Conservation (phyloP, 2,888 invertebrate species). For the Trachelus troglodyta region DNA sequence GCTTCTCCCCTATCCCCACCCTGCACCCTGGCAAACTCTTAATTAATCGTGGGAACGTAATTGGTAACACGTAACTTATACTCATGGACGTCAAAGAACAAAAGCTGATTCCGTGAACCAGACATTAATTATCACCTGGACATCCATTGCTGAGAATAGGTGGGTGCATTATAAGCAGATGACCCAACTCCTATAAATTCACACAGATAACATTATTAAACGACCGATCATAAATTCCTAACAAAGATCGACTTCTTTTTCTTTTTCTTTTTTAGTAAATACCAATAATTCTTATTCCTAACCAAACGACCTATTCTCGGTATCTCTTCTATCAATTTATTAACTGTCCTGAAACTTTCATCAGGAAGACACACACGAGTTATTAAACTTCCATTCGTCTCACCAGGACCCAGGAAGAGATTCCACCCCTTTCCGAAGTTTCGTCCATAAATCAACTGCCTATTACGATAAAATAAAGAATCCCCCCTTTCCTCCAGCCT, state of each 20-base stretch:
- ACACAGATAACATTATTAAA: neutral
- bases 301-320: neutral
- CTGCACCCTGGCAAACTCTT: constrained; percentile 11
- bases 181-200: neutral
- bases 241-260: neutral
- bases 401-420: neutral
- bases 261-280: neutral
- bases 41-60: constrained; percentile 31
- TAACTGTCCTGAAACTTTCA: neutral
- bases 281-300: neutral
- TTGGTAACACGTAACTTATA: constrained; percentile 16
- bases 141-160: neutral
- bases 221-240: neutral
- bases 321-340: neutral
- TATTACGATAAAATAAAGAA: neutral
- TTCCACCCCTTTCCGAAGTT: neutral
- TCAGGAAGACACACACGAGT: neutral
- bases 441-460: neutral
- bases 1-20: neutral
- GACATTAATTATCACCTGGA: neutral
- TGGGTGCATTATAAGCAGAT: neutral
- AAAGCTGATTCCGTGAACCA: neutral
- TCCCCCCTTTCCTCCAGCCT: neutral
- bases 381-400: neutral
- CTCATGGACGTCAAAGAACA: neutral